Percentiles rank a stretch among this genome's conserved stretches.
Conservation (phyloP, 2,797 vertebrate genomes). For the Cossypha caffra region DNA sequence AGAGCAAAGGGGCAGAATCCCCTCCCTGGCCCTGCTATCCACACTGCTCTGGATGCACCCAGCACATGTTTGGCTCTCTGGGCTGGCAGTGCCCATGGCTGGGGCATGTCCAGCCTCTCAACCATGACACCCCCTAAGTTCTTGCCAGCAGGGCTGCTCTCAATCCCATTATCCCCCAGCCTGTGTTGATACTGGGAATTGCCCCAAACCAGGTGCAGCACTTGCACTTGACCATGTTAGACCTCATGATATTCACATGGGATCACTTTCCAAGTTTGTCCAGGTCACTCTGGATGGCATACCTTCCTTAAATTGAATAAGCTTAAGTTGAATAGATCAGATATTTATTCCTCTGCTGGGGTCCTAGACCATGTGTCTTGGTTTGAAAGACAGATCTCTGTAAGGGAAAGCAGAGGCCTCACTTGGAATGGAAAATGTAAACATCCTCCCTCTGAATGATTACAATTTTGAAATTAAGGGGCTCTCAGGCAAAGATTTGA, state of each 20-base stretch:
- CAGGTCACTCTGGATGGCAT: not conserved
- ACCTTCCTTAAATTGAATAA: not conserved
- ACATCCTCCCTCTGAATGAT: too few species aligned
- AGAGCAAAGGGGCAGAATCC: not conserved
- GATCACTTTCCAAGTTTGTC: not conserved
- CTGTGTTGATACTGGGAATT: not conserved
- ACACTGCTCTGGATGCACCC: not conserved
- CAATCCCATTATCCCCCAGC: not conserved
- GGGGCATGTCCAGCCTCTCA: not conserved
- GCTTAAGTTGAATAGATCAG: not conserved
- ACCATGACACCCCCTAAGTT: too few species aligned
- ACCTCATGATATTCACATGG: not conserved
- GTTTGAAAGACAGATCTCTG: too few species aligned
- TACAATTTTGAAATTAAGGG: too few species aligned
- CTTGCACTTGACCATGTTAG: not conserved
- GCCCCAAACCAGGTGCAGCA: not conserved
- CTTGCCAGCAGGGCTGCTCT: not conserved
- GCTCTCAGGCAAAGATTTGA: too few species aligned
- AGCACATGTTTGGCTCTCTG: not conserved
- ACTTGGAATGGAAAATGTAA: too few species aligned
- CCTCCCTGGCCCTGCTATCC: not conserved
- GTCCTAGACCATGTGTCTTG: not conserved
- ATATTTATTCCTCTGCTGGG: not conserved
- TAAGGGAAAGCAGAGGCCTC: too few species aligned
- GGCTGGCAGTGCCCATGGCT: not conserved